Conservation (phyloP, 2,113 vertebrate species). For the Leptosomus discolor region DNA sequence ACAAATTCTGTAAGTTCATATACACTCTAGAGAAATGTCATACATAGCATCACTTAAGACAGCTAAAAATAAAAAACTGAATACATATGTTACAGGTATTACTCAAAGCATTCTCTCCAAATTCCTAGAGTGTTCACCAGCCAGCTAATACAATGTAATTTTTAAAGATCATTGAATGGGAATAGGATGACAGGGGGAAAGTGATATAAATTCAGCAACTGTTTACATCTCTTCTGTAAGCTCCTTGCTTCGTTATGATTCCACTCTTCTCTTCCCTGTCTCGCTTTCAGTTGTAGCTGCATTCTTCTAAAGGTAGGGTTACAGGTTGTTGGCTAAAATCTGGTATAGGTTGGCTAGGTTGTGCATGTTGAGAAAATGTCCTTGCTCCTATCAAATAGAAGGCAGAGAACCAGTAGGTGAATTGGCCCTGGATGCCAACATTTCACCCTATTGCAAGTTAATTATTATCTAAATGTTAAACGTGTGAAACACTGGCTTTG, state of each 20-base stretch:
- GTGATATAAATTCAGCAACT: not conserved
- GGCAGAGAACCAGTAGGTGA: not conserved
- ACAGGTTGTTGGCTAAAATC: not conserved
- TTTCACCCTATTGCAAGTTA: not conserved
- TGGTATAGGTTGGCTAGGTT: not conserved
- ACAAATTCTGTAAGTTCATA: not conserved
- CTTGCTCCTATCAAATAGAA: not conserved
- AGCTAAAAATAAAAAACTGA: not conserved
- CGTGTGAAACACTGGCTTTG: not conserved
- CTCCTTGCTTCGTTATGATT: not conserved
- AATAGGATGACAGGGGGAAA: not conserved
- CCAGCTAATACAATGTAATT: not conserved
- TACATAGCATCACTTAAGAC: not conserved
- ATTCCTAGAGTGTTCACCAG: not conserved
- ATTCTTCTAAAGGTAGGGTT: not conserved
- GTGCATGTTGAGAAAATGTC: not conserved
- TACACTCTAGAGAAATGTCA: not conserved
- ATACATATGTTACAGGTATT: not conserved
- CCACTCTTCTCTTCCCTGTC: not conserved
- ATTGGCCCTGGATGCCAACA: not conserved
- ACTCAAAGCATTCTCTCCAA: not conserved
- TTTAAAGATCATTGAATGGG: not conserved
- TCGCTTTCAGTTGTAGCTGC: not conserved
- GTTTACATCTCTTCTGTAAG: not conserved
- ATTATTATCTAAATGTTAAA: not conserved